These are phyloP conservation scores for Hedychridium roseum DNA, from an alignment of 2,888 invertebrate species.

Conservation along the genomic window DNA sequence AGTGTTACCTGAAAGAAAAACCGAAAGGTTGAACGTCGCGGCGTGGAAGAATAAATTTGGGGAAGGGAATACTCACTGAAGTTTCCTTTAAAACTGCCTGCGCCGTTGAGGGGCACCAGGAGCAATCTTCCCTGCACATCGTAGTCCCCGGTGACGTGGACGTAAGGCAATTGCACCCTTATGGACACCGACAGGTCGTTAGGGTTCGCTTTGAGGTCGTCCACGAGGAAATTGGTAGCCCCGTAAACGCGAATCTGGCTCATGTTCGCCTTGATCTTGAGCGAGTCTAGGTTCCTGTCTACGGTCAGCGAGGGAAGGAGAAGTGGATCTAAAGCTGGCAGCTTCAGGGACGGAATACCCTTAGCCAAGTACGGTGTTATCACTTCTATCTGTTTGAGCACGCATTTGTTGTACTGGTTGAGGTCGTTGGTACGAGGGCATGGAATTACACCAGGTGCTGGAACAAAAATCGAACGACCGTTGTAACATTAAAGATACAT, in stretches of 20 bases:
- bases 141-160: conserved; percentile 66
- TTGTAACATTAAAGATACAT: too few species aligned
- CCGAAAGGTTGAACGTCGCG: background rate
- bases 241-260: conserved; percentile 74
- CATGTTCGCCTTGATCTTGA: conserved; percentile 75
- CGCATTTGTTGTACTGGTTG: conserved; percentile 65
- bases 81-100: conserved; percentile 67
- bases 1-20: conserved; percentile 66
- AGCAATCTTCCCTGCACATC: conserved; percentile 67
- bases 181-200: conserved; percentile 62
- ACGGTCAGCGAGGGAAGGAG: conserved; percentile 74
- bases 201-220: conserved; percentile 65
- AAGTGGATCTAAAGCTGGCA: conserved; percentile 79
- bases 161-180: conserved; percentile 63
- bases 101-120: conserved; percentile 65
- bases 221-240: conserved; percentile 71
- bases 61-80: conserved; percentile 64
- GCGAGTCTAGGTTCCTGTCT: conserved; percentile 75
- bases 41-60: background rate
- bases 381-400: conserved; percentile 69
- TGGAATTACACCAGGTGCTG: conserved; percentile 53
- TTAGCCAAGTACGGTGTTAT: conserved; percentile 68
- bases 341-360: conserved; percentile 75
- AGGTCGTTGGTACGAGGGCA: conserved; percentile 44
- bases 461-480: too few species aligned